A percentile compares a stretch with the other conserved stretches of the same genome.
These are phyloP conservation scores for Drosophila percnosoma DNA, from an alignment of 2,888 invertebrate species.

Conservation along the genomic window DNA sequence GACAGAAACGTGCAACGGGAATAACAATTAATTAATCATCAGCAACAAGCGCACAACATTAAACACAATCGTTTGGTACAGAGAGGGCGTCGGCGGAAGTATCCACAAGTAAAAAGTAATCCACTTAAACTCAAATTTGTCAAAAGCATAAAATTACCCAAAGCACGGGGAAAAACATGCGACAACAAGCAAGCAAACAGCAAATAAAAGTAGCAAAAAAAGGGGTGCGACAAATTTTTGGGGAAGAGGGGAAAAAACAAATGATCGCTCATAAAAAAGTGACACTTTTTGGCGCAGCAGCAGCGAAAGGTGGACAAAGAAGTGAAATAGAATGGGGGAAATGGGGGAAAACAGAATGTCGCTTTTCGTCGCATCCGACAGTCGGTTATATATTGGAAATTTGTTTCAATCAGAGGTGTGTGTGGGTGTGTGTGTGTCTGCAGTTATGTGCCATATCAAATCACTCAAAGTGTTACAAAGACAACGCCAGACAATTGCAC, in stretches of 20 bases:
- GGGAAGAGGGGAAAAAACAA: slow-evolving; percentile 37
- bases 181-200: slow-evolving; percentile 55
- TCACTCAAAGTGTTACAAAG: slow-evolving; percentile 79
- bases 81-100: background rate
- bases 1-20: slow-evolving; percentile 18
- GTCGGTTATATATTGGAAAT: slow-evolving; percentile 75
- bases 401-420: slow-evolving; percentile 76
- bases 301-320: slow-evolving; percentile 34
- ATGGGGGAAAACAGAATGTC: slow-evolving; percentile 25
- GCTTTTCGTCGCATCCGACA: slow-evolving; percentile 74
- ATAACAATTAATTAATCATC: slow-evolving; percentile 73
- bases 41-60: slow-evolving; percentile 39
- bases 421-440: slow-evolving; percentile 13
- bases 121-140: slow-evolving; percentile 80
- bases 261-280: slow-evolving; percentile 80
- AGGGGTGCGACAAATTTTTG: slow-evolving; percentile 35
- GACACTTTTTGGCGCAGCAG: slow-evolving; percentile 70
- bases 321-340: background rate
- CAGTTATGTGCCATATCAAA: slow-evolving; percentile 71
- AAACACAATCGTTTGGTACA: slow-evolving; percentile 24
- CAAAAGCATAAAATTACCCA: slow-evolving; percentile 68
- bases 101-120: slow-evolving; percentile 69
- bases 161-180: slow-evolving; percentile 34
- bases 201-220: slow-evolving; percentile 45
- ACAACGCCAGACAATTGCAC: slow-evolving; percentile 61